Evolutionary conservation across 2,797 vertebrate species (phyloP), one percentile per base, ranked within the genome.

Genomic region (Lophura swinhoii): DNA sequence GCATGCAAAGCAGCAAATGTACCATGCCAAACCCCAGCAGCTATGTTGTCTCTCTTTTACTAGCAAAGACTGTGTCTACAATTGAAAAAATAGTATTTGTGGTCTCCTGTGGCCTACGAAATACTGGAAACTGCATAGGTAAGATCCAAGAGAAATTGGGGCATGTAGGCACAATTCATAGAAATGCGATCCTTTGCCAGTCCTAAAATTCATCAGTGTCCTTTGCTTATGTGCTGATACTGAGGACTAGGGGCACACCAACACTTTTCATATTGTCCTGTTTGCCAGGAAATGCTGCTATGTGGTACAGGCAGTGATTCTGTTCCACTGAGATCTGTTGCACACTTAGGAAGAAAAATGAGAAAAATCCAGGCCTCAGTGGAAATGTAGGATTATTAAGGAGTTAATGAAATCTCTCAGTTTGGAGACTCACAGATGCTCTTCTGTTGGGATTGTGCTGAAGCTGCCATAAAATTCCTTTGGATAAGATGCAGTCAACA

Each of bases 401-500:
- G 60, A 74, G 79, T 79, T 79, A 79, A 79, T 69, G 60, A 69
- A 84, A 62, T 55, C 44, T 82, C 4, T 3, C 44, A 0, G 0
- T 88, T 89, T 64, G 82, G 62, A 93, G 71, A 62, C 17, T 84
- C 26, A 5, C 79, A 90, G 58, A 82, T 46, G 66, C 72, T 16
- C 2, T 75, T 93, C 48, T 48, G 41, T 24, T 53, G 71, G 62
- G 75, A 81, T 35, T 10, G 4, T 2, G 5, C 67, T 2, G 49
- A 82, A 81, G 68, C 90, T 90, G 72, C 53, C 72, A 46, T 85
- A 91, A 94, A 95, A 88, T 66, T 33, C 22, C 63, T 88, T 82
- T 89, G 71, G 64, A 76, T 88, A 90, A 93, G 75, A 91, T 20
- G 71, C 79, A 31, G 90, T 62, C 83, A 95, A 94, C 76, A 92